Conservation (phyloP, 2,888 invertebrate genomes). For the Zelleria hepariella region DNA sequence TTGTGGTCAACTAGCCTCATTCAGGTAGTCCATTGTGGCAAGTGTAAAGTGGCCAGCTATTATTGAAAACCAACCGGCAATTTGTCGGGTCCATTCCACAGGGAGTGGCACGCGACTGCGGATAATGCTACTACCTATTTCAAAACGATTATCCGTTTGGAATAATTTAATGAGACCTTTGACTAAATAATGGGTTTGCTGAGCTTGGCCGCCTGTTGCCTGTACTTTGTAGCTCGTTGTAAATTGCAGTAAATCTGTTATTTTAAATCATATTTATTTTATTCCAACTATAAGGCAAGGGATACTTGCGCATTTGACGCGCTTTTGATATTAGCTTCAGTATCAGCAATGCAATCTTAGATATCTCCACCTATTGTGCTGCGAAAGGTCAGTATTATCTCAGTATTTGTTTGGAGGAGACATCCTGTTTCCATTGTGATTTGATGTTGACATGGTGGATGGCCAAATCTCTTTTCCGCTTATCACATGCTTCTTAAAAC, state of each 20-base stretch:
- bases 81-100: slow-evolving; percentile 5
- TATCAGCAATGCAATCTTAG: no score
- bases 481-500: not conserved
- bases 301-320: no score
- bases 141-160: slow-evolving; percentile 8
- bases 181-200: not conserved
- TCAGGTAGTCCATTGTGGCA: not conserved
- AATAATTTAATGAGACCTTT: slow-evolving; percentile 2
- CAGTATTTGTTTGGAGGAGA: not conserved
- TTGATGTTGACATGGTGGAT: not conserved
- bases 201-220: not conserved
- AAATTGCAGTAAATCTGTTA: not conserved
- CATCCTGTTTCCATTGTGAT: not conserved
- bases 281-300: no score
- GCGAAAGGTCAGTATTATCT: not conserved
- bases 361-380: not conserved
- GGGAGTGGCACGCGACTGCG: slow-evolving; percentile 10
- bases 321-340: no score
- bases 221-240: not conserved
- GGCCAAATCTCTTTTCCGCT: not conserved
- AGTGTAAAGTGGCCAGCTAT: not conserved
- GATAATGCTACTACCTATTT: slow-evolving; percentile 12
- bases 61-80: slow-evolving; percentile 3
- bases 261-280: not conserved
- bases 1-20: not conserved